Conservation (phyloP, 2,113 vertebrate species). For the Rhynchopsitta pachyrhyncha region DNA sequence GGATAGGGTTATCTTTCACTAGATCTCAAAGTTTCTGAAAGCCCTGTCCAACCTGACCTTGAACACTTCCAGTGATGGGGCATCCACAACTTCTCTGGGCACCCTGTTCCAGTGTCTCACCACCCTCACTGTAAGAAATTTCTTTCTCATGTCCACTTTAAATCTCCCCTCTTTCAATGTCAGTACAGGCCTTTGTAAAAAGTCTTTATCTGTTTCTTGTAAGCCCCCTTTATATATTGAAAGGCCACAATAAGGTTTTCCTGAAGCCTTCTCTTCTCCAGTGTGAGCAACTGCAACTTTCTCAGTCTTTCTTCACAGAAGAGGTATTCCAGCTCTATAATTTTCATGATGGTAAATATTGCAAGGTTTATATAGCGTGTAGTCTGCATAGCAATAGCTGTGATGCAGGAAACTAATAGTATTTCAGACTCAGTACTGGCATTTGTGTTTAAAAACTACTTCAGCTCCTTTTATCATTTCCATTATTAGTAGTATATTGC, state of each 20-base stretch:
- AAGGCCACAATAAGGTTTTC: not conserved
- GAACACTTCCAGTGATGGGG: not conserved
- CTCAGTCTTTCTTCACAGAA: not conserved
- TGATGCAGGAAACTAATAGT: not conserved
- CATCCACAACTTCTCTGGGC: not conserved
- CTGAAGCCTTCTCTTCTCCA: not conserved
- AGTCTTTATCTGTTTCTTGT: not conserved
- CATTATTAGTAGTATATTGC: not conserved
- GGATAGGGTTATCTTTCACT: not conserved
- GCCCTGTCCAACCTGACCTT: not conserved
- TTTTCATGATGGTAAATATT: not conserved
- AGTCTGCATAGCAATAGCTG: not conserved
- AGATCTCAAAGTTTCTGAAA: not conserved
- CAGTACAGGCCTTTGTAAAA: not conserved
- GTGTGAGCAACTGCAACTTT: not conserved
- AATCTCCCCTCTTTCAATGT: not conserved
- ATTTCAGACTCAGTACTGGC: not conserved
- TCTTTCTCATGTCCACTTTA: not conserved
- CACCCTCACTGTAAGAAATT: not conserved
- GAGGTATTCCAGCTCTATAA: not conserved
- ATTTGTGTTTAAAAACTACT: not conserved
- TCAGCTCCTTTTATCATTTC: not conserved
- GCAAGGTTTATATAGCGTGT: not conserved
- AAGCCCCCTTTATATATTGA: not conserved
- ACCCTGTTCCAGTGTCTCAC: not conserved